These are phyloP conservation scores for Meandrina meandrites DNA, from an alignment of 92 coral and sea anemone genomes.

Conservation along the genomic window DNA sequence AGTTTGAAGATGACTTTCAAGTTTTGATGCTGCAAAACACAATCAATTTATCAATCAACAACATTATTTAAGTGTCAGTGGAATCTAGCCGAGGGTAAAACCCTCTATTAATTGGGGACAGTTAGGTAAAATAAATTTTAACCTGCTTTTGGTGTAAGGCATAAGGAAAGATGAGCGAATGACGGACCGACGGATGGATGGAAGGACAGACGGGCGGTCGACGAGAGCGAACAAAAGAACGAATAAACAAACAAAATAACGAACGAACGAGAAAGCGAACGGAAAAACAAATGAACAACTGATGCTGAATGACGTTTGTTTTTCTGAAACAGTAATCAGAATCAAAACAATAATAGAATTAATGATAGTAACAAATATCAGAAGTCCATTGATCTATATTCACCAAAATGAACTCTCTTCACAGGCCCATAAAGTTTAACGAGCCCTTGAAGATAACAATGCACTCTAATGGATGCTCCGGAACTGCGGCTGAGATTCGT, in stretches of 20 bases:
- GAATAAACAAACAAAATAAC: not conserved
- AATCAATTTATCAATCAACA: too few relatives aligned
- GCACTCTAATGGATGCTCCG: slow-evolving; percentile 94
- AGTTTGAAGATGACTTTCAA: slow-evolving; percentile 15
- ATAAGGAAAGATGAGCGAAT: not conserved
- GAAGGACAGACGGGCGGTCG: too few relatives aligned
- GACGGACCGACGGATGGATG: too few relatives aligned
- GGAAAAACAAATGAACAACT: not conserved
- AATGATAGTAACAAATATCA: not conserved
- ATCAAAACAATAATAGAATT: not conserved
- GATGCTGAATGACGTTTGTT: not conserved
- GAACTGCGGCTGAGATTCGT: slow-evolving; percentile 83
- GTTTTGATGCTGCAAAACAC: not conserved
- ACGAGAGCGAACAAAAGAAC: not conserved
- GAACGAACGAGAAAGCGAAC: not conserved
- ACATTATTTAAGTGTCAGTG: too few relatives aligned
- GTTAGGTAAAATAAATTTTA: too few relatives aligned
- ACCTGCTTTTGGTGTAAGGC: not conserved
- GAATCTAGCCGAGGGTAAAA: too few relatives aligned
- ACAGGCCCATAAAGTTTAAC: slow-evolving; percentile 76
- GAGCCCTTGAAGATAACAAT: slow-evolving; percentile 86
- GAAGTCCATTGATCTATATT: not conserved
- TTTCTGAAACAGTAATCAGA: not conserved
- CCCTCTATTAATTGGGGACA: too few relatives aligned
- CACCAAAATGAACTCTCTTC: not conserved